Evolutionary conservation across 2,797 vertebrate genomes (phyloP), one percentile per base, ranked within the genome.

Genomic region (Brotula barbata): DNA sequence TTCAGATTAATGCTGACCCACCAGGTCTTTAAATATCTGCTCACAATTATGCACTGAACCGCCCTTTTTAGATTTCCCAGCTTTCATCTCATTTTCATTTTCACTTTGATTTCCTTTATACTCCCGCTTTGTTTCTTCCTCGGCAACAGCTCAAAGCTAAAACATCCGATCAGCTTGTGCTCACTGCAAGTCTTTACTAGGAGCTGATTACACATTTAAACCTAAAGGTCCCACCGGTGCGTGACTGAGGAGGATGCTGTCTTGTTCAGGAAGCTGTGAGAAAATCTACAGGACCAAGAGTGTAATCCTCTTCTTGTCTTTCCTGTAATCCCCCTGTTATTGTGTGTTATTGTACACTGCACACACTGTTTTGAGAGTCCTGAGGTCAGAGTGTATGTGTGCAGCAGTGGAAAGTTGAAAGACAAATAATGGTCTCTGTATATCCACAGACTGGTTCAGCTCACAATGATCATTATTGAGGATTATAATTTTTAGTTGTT

Each of bases 251-350:
- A 63, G 47, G n/a, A n/a, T 15, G 50, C 41, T 46, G 55, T 64
- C 62, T 68, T 37, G 42, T 58, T 68, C 39, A 64, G 16, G 66
- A 75, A 67, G 43, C 22, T 68, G 45, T 78, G 39, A 54, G 53
- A 72, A 71, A 75, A 60, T 71, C 61, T 58, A 40, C 56, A 57
- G 46, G 46, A 62, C 46, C 22, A 39, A 15, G 13, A 39, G 13
- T 51, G 16, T 87, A 85, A 88, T 85, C 88, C 81, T 64, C 58
- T 58, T 75, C 76, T 80, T 64, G 72, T 75, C 68, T 68, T 68
- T 44, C 34, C 58, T 56, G 37, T 88, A 88, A 87, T 87, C 86
- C 71, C 72, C 45, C 44, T 54, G 45, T 19, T n/a, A n/a, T n/a
- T n/a, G n/a, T n/a, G 50, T 59, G 56, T 67, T 61, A 33, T 70